Percentiles rank a stretch among this genome's conserved stretches.
phyloP scores from a whole-genome alignment of 92 coral and sea anemone species.

The Phenganax marumi region DNA sequence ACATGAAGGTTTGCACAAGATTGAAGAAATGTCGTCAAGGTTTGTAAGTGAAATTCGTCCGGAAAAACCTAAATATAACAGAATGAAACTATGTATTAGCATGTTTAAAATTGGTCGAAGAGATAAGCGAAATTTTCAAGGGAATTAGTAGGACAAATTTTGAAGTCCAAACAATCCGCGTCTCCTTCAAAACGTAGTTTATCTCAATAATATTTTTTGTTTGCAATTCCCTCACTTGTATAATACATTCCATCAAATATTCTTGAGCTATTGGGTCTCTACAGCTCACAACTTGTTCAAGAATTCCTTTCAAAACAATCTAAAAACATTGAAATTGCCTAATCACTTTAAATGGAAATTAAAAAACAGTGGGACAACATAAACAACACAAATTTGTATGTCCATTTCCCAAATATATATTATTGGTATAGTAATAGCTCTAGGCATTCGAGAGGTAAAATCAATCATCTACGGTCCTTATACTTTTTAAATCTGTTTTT shows the following conservation, averaged over 20 bases:
- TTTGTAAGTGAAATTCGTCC: constrained; percentile 95
- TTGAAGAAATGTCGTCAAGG: constrained; percentile 76
- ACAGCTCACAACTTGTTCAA: constrained; percentile 90
- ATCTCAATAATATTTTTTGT: background rate
- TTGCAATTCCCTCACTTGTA: constrained; percentile 57
- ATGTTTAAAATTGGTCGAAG: background rate
- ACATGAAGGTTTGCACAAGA: constrained; percentile 92
- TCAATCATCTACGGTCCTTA: background rate
- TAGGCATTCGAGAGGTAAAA: too few relatives aligned
- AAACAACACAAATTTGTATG: too few relatives aligned
- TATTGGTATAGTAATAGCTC: too few relatives aligned
- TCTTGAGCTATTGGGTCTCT: constrained; percentile 97
- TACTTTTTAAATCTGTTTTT: background rate
- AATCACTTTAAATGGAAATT: background rate
- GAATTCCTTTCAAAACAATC: constrained; percentile 83
- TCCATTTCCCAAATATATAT: too few relatives aligned
- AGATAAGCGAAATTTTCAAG: too few relatives aligned
- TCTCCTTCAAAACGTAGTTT: background rate
- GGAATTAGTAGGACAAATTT: too few relatives aligned
- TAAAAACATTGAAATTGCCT: constrained; percentile 23
- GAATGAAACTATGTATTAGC: background rate
- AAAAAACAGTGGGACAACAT: background rate
- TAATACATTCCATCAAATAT: constrained; percentile 97
- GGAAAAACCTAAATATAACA: constrained; percentile 76
- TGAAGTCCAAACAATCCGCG: too few relatives aligned